Conservation (phyloP, 2,888 invertebrate species). For the Plagiodera versicolora region DNA sequence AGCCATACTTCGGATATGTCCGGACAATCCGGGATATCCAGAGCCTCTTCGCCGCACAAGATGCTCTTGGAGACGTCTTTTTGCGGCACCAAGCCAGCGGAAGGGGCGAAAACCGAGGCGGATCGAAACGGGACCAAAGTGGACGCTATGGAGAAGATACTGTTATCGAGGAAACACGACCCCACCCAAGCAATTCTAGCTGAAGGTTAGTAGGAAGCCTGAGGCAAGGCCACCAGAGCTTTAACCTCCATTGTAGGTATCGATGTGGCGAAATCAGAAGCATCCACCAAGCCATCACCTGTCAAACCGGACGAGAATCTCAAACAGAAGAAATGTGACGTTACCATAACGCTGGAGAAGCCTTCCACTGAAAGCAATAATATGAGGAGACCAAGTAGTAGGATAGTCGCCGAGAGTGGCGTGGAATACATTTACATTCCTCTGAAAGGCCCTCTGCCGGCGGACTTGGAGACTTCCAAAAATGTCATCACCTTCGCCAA, state of each 20-base stretch:
- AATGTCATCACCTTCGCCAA: not conserved
- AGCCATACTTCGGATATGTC: constrained; percentile 62
- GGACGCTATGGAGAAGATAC: constrained; percentile 58
- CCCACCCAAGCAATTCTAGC: constrained; percentile 67
- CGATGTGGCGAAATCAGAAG: constrained; percentile 30
- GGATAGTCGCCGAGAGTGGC: constrained; percentile 50
- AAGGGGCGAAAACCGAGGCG: constrained; percentile 22
- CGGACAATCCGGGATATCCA: constrained; percentile 60
- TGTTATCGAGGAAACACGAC: constrained; percentile 65
- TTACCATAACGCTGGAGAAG: constrained; percentile 50
- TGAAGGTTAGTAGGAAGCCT: constrained; percentile 56
- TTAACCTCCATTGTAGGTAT: too few relatives aligned
- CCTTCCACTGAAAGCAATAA: constrained; percentile 32
- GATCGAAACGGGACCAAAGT: constrained; percentile 47
- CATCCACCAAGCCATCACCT: constrained; percentile 10
- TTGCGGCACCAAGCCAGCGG: constrained; percentile 76
- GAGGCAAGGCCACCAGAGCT: too few relatives aligned
- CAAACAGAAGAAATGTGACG: constrained; percentile 36
- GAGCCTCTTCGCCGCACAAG: constrained; percentile 88
- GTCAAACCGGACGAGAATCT: constrained; percentile 27
- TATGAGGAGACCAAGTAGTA: constrained; percentile 36
- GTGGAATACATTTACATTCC: constrained; percentile 56
- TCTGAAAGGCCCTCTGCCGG: constrained; percentile 53
- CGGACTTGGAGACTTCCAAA: constrained; percentile 18
- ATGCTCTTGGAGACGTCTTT: constrained; percentile 89